Evolutionary conservation across 1,140 invertebrate species (phyloP).

Genomic region (Hydropsyche tenuis): DNA sequence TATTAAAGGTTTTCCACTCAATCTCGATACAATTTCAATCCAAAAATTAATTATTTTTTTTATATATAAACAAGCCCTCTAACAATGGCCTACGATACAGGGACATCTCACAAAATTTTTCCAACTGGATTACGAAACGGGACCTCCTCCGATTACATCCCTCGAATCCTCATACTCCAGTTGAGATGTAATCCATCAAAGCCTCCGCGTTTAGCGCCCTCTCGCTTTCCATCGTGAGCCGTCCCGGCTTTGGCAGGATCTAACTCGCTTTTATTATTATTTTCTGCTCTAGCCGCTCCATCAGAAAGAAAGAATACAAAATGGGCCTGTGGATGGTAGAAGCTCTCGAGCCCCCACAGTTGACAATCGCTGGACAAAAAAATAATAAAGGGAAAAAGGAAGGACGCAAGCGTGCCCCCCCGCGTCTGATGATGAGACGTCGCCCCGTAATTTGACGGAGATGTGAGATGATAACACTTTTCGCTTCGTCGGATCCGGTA

Average conservation of each 20-base stretch:
- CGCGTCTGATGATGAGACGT: conserved; percentile 8
- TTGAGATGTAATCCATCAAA: conserved; percentile 17
- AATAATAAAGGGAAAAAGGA: conserved; percentile 6
- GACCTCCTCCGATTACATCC: background rate
- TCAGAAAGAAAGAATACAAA: no score
- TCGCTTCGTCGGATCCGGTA: background rate
- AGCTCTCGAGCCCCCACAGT: background rate
- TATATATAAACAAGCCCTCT: no score
- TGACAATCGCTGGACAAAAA: conserved; percentile 16
- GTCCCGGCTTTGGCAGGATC: background rate
- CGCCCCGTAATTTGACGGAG: conserved; percentile 18
- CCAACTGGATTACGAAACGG: conserved; percentile 1
- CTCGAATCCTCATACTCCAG: no score
- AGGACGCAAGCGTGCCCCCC: no score
- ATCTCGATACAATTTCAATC: no score
- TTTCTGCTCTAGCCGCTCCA: conserved; percentile 9
- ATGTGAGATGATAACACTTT: conserved; percentile 21
- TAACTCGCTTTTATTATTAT: conserved; percentile 23
- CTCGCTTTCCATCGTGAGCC: conserved; percentile 7
- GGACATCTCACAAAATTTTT: conserved; percentile 10
- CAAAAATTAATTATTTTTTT: no score
- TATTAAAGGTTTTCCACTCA: no score
- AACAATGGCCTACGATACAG: no score
- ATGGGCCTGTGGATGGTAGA: no score
- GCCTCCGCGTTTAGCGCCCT: conserved; percentile 14